These are phyloP conservation scores for Drosophila tripunctata DNA, from an alignment of 2,888 invertebrate species.

Conservation along the genomic window DNA sequence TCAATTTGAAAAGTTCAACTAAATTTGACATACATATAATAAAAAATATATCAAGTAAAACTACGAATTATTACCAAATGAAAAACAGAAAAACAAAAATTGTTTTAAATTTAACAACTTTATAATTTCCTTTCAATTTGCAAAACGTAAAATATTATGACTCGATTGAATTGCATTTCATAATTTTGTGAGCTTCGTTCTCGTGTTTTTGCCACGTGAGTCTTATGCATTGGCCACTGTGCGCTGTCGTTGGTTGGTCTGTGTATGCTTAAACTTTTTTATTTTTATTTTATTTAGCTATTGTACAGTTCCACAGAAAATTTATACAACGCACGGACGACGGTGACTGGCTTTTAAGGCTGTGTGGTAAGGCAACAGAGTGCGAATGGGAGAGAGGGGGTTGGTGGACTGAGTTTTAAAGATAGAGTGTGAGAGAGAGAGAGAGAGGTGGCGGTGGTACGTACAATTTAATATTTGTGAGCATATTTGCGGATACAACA, in stretches of 20 bases:
- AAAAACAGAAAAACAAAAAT: too few species aligned
- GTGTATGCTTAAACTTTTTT: conserved; percentile 73
- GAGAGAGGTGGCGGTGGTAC: conserved; percentile 21
- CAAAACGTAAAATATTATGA: too few species aligned
- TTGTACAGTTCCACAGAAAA: conserved; percentile 77
- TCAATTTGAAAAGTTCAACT: too few species aligned
- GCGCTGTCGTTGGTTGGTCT: conserved; percentile 44
- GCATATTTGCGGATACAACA: conserved; percentile 66
- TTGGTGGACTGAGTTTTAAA: conserved; percentile 1
- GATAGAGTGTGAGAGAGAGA: background rate
- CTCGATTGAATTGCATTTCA: too few species aligned
- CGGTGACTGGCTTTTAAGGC: conserved; percentile 28
- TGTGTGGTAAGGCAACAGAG: conserved; percentile 2
- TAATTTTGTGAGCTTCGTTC: too few species aligned
- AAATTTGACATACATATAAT: too few species aligned
- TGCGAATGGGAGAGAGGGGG: background rate
- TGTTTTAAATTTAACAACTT: too few species aligned
- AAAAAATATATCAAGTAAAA: too few species aligned
- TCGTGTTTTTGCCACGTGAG: too few species aligned
- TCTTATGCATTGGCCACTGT: too few species aligned
- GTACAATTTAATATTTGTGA: conserved; percentile 76
- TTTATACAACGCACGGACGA: conserved; percentile 74
- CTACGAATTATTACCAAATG: too few species aligned
- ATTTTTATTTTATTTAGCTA: conserved; percentile 68
- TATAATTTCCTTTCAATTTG: too few species aligned